Conservation (phyloP, 2,797 vertebrate genomes). For the Ambastaia sidthimunki region DNA sequence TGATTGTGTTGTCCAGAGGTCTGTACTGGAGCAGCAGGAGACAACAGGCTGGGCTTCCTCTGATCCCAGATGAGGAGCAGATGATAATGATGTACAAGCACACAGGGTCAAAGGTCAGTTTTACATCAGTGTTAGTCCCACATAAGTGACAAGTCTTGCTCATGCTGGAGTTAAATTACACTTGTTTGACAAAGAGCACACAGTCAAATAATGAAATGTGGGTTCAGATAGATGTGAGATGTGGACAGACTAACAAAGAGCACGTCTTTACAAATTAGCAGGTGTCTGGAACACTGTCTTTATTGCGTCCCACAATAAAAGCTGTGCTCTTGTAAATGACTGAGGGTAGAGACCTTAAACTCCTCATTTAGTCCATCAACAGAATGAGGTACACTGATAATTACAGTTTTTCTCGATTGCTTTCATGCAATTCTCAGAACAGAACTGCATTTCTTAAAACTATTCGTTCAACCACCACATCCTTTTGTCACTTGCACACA, state of each 20-base stretch:
- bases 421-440: no score
- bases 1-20: slow-evolving; percentile 17
- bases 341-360: slow-evolving; percentile 7
- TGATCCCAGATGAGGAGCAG: slow-evolving; percentile 29
- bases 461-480: no score
- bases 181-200: slow-evolving; percentile 68
- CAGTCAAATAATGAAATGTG: slow-evolving; percentile 62
- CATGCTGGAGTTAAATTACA: slow-evolving; percentile 75
- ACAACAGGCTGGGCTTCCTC: neutral
- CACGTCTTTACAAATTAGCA: slow-evolving; percentile 21
- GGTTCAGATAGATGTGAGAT: slow-evolving; percentile 25
- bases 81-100: slow-evolving; percentile 51
- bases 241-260: slow-evolving; percentile 35
- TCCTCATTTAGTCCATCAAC: neutral
- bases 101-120: slow-evolving; percentile 40
- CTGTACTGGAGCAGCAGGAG: neutral
- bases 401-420: no score
- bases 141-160: slow-evolving; percentile 58
- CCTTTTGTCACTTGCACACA: no score
- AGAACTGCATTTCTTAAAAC: no score
- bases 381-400: neutral
- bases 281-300: slow-evolving; percentile 10
- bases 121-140: slow-evolving; percentile 41
- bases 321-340: neutral
- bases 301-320: slow-evolving; percentile 21